Evolutionary conservation across 2,113 vertebrate species (phyloP), one percentile per base, ranked within the genome.

Genomic region (Dipodomys stephensi): DNA sequence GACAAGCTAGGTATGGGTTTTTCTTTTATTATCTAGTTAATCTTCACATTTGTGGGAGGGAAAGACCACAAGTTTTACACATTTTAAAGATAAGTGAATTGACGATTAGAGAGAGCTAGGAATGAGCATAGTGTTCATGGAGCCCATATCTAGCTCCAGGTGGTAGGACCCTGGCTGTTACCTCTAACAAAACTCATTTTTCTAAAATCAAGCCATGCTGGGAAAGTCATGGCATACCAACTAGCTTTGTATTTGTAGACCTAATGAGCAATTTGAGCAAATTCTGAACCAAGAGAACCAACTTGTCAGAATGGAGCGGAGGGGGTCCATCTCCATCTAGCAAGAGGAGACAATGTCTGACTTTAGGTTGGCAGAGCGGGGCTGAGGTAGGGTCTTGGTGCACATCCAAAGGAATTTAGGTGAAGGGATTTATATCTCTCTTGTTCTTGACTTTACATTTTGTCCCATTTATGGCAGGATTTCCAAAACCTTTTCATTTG

Each of bases 401-500:
- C 18, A 67, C 20, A 13, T 69, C 69, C 23, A 69, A 68, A 23
- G 35, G 60, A 49, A 6, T 68, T 27, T 1, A 9, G 60, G 16
- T 11, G n/a, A 65, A 62, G 6, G 25, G 15, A 6, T 67, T 67
- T 72, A 1, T 83, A 7, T 44, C 32, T 35, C n/a, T 65, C 32
- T 78, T 4, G 10, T 27, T 65, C 35, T 62, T 64, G 53, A 60
- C 57, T 83, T 86, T 82, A 4, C 3, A 4, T 46, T 81, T 93
- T 72, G 22, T 95, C 49, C 62, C 49, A n/a, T n/a, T 69, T 85
- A 30, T 78, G 44, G 65, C 44, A 91, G 53, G 32, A 84, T 49
- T 39, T 88, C 65, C 53, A 72, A 83, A 84, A 18, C 4, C 2
- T 78, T 32, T 25, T 20, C 44, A 22, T 46, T 2, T 77, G 30